Percentiles rank a stretch among this genome's conserved stretches.
Evolutionary conservation across 2,888 invertebrate species (phyloP).

Genomic region (Sericinus montela): DNA sequence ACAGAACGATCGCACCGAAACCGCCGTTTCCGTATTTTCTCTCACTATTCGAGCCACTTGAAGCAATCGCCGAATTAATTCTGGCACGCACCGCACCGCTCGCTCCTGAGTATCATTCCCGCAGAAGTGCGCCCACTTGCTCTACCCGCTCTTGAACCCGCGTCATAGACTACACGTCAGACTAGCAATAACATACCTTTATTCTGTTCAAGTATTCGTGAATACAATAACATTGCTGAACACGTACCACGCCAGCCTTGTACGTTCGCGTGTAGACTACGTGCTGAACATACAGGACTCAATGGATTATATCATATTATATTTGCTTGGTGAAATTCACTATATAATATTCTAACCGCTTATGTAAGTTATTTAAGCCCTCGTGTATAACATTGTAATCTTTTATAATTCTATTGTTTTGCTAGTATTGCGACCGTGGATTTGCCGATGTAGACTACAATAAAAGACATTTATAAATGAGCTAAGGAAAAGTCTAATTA

Average conservation of each 20-base stretch:
- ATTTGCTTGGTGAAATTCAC: slow-evolving; percentile 10
- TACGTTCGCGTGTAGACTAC: slow-evolving; percentile 12
- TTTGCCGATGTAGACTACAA: too few relatives aligned
- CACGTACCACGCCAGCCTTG: slow-evolving; percentile 16
- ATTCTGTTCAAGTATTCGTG: slow-evolving; percentile 18
- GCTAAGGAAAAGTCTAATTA: too few relatives aligned
- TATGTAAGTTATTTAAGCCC: too few relatives aligned
- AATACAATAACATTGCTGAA: slow-evolving; percentile 20
- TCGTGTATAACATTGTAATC: too few relatives aligned
- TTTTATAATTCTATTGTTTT: too few relatives aligned
- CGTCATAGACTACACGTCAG: slow-evolving; percentile 20
- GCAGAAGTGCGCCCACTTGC: slow-evolving; percentile 25
- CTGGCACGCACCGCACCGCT: slow-evolving; percentile 27
- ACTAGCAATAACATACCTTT: slow-evolving; percentile 19
- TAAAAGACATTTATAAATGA: too few relatives aligned
- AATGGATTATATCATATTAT: slow-evolving; percentile 16
- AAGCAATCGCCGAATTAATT: slow-evolving; percentile 34
- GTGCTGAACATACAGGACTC: slow-evolving; percentile 17
- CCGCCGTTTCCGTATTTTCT: slow-evolving; percentile 11
- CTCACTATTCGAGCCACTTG: slow-evolving; percentile 21
- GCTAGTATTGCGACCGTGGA: too few relatives aligned
- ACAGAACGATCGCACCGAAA: slow-evolving; percentile 14
- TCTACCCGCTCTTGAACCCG: slow-evolving; percentile 15
- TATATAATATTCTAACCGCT: neutral
- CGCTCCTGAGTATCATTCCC: slow-evolving; percentile 29